Evolutionary conservation across 2,888 invertebrate species (phyloP), one percentile per base, ranked within the genome.

Genomic region (Ceratothoa steindachneri): DNA sequence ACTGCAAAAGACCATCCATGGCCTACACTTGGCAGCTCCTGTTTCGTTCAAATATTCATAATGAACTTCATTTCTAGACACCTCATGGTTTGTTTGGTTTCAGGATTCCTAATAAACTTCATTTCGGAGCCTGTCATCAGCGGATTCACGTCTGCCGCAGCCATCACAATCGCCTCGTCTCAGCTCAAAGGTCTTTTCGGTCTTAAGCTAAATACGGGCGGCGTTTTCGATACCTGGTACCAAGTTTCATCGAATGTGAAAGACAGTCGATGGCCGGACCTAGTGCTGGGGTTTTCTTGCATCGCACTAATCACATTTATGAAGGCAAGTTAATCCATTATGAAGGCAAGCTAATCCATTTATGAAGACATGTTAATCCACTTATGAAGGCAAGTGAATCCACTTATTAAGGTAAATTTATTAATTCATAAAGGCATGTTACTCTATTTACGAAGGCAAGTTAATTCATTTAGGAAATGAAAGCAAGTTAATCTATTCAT

Each of bases 61-160:
- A n/a, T n/a, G n/a, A n/a, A n/a, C n/a, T n/a, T n/a, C n/a, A n/a
- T n/a, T n/a, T n/a, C n/a, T n/a, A n/a, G n/a, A n/a, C n/a, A n/a
- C n/a, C 41, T 41, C 15, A 9, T 41, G 41, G 15, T 9, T 41
- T 9, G 15, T 41, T 41, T 41, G 5, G 41, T 41, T 60, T 60
- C 77, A 93, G 93, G 93, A 66, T 92, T 93, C 82, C 85, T 94
- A 0, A 87, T 93, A 66, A 91, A 93, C 83, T 94, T 93, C 82
- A 93, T 95, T 83, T 93, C 93, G 0, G 87, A 90, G 80, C 93
- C 94, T 0, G 93, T 94, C 1, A 92, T 92, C 51, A 89, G 90
- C 65, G 93, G 92, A 0, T 95, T 95, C 83, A 93, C 93, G 0
- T 89, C 91, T 2, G 93, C 93, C 0, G 94, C 94, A 0, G 93